Evolutionary conservation across 1,140 invertebrate species (phyloP).

Genomic region (Neodiprion pinetum): DNA sequence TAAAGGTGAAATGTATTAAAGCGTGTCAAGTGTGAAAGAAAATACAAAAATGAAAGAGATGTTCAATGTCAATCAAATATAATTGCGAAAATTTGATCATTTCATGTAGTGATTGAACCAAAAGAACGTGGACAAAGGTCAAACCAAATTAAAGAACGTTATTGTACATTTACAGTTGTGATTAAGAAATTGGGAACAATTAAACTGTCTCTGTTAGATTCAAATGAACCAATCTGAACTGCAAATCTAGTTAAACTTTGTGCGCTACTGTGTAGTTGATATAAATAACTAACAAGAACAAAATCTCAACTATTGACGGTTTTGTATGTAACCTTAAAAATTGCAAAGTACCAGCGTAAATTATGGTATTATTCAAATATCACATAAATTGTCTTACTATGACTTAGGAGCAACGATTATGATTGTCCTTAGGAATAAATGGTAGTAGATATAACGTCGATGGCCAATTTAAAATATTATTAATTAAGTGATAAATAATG

Average conservation of each 20-base stretch:
- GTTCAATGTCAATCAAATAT: no score
- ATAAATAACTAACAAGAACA: background rate
- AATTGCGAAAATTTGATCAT: no score
- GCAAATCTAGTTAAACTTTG: background rate
- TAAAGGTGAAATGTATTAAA: no score
- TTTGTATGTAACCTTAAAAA: background rate
- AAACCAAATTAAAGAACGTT: no score
- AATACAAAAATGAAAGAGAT: no score
- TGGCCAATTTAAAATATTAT: background rate
- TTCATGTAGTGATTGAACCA: no score
- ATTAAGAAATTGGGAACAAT: no score
- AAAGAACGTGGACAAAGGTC: no score
- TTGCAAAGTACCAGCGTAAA: background rate
- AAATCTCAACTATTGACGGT: background rate
- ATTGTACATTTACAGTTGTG: no score
- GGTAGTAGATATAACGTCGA: constrained; percentile 1
- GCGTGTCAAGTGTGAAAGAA: no score
- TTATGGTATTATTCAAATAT: constrained; percentile 8
- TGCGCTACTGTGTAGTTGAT: background rate
- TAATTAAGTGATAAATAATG: background rate
- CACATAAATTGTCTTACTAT: constrained; percentile 12
- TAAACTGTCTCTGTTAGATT: no score
- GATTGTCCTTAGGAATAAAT: constrained; percentile 12
- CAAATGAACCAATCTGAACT: no score
- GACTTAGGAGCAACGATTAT: constrained; percentile 11